phyloP scores from a whole-genome alignment of 2,888 invertebrate genomes.

The Pachliopta kotzebuea region DNA sequence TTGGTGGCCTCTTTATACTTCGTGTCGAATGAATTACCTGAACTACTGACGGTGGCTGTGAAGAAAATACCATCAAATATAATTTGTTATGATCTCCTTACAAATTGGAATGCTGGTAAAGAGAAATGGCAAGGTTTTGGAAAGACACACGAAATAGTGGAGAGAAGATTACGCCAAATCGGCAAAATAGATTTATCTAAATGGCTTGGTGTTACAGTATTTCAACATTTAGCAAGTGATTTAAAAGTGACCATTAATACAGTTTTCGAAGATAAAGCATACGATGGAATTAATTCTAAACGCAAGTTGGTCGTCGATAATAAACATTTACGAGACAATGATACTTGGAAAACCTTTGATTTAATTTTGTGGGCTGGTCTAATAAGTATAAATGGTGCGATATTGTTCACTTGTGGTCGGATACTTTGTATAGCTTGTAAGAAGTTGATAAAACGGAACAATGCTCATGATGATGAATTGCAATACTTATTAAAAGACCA shows the following conservation, averaged over 20 bases:
- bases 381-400: constrained; percentile 36
- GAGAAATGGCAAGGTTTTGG: constrained; percentile 71
- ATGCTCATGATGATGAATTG: constrained; percentile 30
- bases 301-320: constrained; percentile 3
- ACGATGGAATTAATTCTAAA: constrained; percentile 17
- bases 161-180: constrained; percentile 80
- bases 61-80: constrained; percentile 69
- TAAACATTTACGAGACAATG: constrained; percentile 27
- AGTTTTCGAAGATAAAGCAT: constrained; percentile 35
- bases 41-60: constrained; percentile 42
- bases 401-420: constrained; percentile 37
- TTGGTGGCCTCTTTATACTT: constrained; percentile 81
- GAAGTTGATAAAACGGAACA: constrained; percentile 15
- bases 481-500: constrained; percentile 18
- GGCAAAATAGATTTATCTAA: constrained; percentile 79
- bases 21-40: constrained; percentile 47
- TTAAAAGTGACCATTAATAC: constrained; percentile 52
- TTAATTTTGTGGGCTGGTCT: constrained; percentile 44
- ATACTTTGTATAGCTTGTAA: constrained; percentile 30
- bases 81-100: constrained; percentile 77
- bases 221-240: constrained; percentile 75
- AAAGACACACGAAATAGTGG: constrained; percentile 78
- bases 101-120: constrained; percentile 77
- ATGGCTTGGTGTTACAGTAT: constrained; percentile 81
- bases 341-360: constrained; percentile 49